A percentile compares a stretch with the other conserved stretches of the same genome.
phyloP scores from a whole-genome alignment of 1,140 invertebrate genomes.

The Diorhabda carinulata region DNA sequence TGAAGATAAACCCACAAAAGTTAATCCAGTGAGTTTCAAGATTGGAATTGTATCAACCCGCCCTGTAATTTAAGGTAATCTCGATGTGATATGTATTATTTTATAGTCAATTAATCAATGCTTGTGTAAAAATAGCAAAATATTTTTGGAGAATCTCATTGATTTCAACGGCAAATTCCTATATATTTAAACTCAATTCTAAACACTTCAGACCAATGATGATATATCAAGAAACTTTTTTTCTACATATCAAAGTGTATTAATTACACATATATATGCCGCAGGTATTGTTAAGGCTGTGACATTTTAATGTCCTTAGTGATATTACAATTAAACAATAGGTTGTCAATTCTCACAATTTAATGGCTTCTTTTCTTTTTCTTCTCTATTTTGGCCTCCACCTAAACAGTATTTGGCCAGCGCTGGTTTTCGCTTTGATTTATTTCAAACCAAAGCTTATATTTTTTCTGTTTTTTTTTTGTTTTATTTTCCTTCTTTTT shows the following conservation, averaged over 20 bases:
- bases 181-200: not conserved
- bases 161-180: not conserved
- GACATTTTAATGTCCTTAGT: too few species aligned
- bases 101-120: conserved; percentile 18
- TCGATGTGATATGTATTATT: conserved; percentile 20
- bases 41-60: not conserved
- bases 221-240: conserved; percentile 3
- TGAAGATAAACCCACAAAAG: too few species aligned
- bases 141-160: conserved; percentile 10
- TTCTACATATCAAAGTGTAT: not conserved
- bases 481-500: too few species aligned
- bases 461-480: too few species aligned
- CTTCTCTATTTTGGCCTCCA: too few species aligned
- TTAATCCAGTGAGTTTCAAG: not conserved
- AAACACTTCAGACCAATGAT: conserved; percentile 3
- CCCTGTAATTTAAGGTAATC: conserved; percentile 4
- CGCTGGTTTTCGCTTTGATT: too few species aligned
- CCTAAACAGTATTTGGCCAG: too few species aligned
- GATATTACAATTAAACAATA: too few species aligned
- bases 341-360: too few species aligned
- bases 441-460: too few species aligned
- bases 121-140: conserved; percentile 17
- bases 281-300: too few species aligned
- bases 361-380: too few species aligned
- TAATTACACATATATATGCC: not conserved